Conservation (phyloP, 2,888 invertebrate genomes). For the Phrixothrix hirtus region DNA sequence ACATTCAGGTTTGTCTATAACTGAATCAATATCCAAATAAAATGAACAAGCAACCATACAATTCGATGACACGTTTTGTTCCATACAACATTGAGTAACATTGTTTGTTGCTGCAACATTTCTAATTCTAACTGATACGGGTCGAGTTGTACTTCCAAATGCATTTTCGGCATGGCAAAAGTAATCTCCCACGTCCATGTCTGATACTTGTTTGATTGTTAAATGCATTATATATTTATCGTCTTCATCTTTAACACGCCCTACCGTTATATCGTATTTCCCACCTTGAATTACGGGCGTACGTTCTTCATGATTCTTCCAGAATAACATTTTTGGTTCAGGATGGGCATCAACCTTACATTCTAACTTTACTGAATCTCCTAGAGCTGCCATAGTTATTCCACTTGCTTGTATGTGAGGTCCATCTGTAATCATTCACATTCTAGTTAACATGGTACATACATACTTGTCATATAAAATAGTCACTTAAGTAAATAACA, state of each 20-base stretch:
- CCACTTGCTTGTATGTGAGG: conserved; percentile 78
- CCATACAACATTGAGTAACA: conserved; percentile 79
- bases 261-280: conserved; percentile 69
- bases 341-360: conserved; percentile 80
- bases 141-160: conserved; percentile 72
- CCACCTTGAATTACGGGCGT: conserved; percentile 77
- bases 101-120: conserved; percentile 68
- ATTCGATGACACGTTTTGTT: conserved; percentile 74
- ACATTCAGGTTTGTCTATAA: conserved; percentile 79
- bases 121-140: conserved; percentile 73
- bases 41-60: conserved; percentile 86
- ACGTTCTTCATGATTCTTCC: conserved; percentile 75
- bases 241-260: conserved; percentile 66
- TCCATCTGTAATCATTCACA: conserved; percentile 63
- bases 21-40: conserved; percentile 80
- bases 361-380: conserved; percentile 75
- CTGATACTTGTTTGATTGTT: conserved; percentile 71
- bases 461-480: background rate
- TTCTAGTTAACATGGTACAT: background rate
- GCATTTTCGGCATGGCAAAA: conserved; percentile 85
- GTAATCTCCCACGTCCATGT: conserved; percentile 77
- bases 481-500: background rate
- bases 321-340: conserved; percentile 79
- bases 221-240: conserved; percentile 75
- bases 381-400: conserved; percentile 75